These are phyloP conservation scores for Ophioderma brevispina DNA, from an alignment of 35 echinoderm and acorn worm genomes.

Conservation along the genomic window DNA sequence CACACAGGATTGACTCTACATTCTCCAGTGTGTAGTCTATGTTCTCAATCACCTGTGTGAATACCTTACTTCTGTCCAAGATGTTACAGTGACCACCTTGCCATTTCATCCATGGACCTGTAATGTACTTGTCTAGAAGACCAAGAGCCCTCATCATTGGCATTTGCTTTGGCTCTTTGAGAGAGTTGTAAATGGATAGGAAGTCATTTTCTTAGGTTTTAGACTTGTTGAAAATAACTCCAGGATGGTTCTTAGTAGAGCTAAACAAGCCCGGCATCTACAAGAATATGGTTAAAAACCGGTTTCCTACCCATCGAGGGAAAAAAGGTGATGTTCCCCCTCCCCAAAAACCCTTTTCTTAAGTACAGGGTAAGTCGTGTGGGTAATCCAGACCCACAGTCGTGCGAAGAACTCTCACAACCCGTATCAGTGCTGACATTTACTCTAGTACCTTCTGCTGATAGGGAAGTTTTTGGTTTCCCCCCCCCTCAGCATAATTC, in stretches of 20 bases:
- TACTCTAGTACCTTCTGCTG: slow-evolving; percentile 17
- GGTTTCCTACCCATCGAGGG: slow-evolving; percentile 45
- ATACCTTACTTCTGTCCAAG: neutral
- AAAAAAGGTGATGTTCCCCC: slow-evolving; percentile 4
- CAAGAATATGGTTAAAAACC: slow-evolving; percentile 47
- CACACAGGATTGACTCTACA: neutral
- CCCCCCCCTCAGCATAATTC: neutral
- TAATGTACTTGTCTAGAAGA: neutral
- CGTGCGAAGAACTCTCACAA: slow-evolving; percentile 23
- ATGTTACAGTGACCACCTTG: neutral
- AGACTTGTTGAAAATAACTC: slow-evolving; percentile 18
- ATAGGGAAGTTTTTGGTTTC: slow-evolving; percentile 14
- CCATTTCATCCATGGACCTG: slow-evolving; percentile 34
- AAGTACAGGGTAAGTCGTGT: slow-evolving; percentile 12
- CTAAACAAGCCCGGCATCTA: slow-evolving; percentile 12
- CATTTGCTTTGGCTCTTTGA: neutral
- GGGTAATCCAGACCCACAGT: slow-evolving; percentile 11
- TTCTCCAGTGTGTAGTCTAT: neutral
- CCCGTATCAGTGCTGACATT: slow-evolving; percentile 29
- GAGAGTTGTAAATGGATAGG: slow-evolving; percentile 5
- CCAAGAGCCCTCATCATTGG: slow-evolving; percentile 10
- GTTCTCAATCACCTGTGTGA: neutral
- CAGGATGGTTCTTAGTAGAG: neutral
- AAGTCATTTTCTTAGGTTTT: slow-evolving; percentile 31
- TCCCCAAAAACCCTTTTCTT: neutral